phyloP scores from a whole-genome alignment of 1,140 invertebrate species.

The Aphis craccivora region DNA sequence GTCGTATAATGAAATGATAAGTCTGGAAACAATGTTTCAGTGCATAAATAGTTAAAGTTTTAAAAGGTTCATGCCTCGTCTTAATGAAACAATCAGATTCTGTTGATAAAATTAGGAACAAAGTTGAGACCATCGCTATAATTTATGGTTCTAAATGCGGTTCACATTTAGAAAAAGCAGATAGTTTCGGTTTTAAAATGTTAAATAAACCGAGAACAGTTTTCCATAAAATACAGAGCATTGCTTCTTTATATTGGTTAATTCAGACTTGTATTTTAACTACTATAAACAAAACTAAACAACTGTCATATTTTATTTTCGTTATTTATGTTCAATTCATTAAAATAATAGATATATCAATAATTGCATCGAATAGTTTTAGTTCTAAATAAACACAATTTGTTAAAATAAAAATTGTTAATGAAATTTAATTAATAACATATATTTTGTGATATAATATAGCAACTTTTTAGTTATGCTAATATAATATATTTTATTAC shows the following conservation, averaged over 20 bases:
- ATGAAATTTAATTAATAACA: background rate
- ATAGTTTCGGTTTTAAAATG: background rate
- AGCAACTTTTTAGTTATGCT: background rate
- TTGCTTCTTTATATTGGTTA: conserved; percentile 4
- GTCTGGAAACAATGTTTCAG: background rate
- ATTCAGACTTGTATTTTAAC: conserved; percentile 9
- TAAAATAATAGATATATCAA: background rate
- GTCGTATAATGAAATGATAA: background rate
- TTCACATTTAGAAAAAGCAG: conserved; percentile 4
- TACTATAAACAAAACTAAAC: background rate
- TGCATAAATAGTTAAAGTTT: conserved; percentile 25
- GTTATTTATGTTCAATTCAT: background rate
- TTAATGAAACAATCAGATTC: conserved; percentile 45
- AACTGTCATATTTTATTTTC: conserved; percentile 28
- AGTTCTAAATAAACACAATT: background rate
- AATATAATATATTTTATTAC: background rate
- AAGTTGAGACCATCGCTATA: conserved; percentile 24
- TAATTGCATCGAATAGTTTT: background rate
- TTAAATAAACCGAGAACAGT: background rate
- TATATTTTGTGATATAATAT: background rate
- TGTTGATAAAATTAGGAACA: conserved; percentile 34
- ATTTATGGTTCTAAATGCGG: conserved; percentile 32
- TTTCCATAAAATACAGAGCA: background rate
- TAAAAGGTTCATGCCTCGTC: conserved; percentile 10
- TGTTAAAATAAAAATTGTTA: background rate